These are phyloP conservation scores for Poecilia wingei DNA, from an alignment of 2,797 vertebrate species.

Conservation along the genomic window DNA sequence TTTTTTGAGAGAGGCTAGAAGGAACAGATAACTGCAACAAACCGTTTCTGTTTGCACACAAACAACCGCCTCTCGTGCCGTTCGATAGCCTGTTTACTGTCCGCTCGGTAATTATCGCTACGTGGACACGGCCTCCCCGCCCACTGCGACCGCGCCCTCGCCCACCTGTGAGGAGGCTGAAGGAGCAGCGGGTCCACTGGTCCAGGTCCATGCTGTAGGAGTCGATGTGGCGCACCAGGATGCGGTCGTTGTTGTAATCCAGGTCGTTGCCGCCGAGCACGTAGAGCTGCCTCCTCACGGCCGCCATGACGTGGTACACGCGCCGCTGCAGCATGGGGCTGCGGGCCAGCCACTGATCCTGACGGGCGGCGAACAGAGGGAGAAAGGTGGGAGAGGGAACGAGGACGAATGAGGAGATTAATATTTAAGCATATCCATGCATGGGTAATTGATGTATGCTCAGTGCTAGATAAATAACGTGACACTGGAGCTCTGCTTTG, in stretches of 20 bases:
- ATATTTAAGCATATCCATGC: slow-evolving; percentile 75
- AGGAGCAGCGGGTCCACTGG: slow-evolving; percentile 95
- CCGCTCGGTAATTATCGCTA: not conserved
- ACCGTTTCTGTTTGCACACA: not conserved
- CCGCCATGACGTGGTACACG: slow-evolving; percentile 97
- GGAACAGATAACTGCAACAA: not conserved
- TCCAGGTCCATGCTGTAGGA: slow-evolving; percentile 92
- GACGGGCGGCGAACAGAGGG: slow-evolving; percentile 27
- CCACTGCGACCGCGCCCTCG: too few species aligned
- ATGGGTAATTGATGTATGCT: slow-evolving; percentile 78
- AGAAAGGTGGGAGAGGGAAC: slow-evolving; percentile 45
- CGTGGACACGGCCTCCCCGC: not conserved
- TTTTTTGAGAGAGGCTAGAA: slow-evolving; percentile 33
- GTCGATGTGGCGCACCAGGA: slow-evolving; percentile 95
- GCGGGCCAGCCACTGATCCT: slow-evolving; percentile 94
- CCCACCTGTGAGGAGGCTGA: slow-evolving; percentile 92
- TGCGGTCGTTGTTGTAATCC: slow-evolving; percentile 96
- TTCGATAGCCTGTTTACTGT: not conserved
- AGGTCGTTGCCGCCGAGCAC: slow-evolving; percentile 95
- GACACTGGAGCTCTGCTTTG: slow-evolving; percentile 75
- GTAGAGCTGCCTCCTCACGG: slow-evolving; percentile 91
- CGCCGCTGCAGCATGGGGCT: slow-evolving; percentile 96
- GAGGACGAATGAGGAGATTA: slow-evolving; percentile 70
- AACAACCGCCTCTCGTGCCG: not conserved
- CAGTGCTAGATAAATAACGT: slow-evolving; percentile 78